Base-by-base conservation (phyloP, 2,113 vertebrate species). In the Leptosomus discolor region DNA sequence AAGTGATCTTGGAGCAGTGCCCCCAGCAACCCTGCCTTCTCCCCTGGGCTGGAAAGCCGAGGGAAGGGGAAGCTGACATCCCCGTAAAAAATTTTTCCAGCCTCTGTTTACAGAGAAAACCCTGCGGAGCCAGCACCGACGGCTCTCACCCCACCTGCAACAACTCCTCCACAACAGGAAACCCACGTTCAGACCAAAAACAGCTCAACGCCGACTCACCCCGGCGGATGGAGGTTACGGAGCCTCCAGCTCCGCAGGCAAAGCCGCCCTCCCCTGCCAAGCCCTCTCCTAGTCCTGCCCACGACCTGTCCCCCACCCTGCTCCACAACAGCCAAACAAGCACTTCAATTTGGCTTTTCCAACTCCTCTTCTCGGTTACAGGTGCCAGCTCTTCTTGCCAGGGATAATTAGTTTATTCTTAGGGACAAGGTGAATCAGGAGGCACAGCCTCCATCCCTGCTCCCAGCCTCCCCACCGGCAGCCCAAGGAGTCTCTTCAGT, bases 361-460 rank as follows among this genome's bases (percentile, higher is more conserved):
- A 95, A 43, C 76, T 76, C 73, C 64, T 7, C 80, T 94, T 86
- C 96, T 71, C 92, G 32, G 71, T n/a, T 53, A 90, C 48, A 85
- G 34, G 57, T 73, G 88, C 65, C 95, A 95, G 89, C 88, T 96
- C 96, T 94, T 95, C 97, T 92, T 18, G 19, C 94, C 94, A 96
- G 57, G 51, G 86, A 32, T 21, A 73, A 87, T 36, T 41, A 89
- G 80, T 67, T 92, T 78, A 80, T 51, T 84, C 83, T 85, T 36
- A 85, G 84, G 89, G 74, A 67, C 36, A 26, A 51, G 54, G 78
- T 8, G 41, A 69, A n/a, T 1, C 8, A 9, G 64, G 54, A 88
- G 85, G 69, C 39, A 3, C 82, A 78, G 65, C 15, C 67, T 58
- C 83, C 67, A 53, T 70, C 82, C 67, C 82, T 94, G 71, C 51